A percentile compares a stretch with the other conserved stretches of the same genome.
phyloP scores from a whole-genome alignment of 2,888 invertebrate genomes.

The Hyles lineata region DNA sequence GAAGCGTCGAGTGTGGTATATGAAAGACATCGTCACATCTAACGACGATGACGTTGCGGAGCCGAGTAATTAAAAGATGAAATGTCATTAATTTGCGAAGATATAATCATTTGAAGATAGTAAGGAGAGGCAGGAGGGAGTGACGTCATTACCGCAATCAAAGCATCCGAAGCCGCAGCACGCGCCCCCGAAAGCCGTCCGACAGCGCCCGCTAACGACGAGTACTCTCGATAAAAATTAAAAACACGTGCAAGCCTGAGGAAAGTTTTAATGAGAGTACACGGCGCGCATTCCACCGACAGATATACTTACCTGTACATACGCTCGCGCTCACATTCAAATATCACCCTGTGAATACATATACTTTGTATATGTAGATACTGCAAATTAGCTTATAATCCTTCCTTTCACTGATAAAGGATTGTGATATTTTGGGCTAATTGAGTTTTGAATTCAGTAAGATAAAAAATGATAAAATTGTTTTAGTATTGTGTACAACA shows the following conservation, averaged over 20 bases:
- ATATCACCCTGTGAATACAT: not conserved
- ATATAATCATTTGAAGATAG: constrained; percentile 79
- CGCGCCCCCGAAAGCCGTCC: constrained; percentile 51
- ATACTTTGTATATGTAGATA: constrained; percentile 1
- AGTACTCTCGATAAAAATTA: constrained; percentile 85
- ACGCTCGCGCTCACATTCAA: constrained; percentile 27
- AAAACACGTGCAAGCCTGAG: constrained; percentile 85
- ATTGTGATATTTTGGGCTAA: too few species aligned
- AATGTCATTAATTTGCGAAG: constrained; percentile 71
- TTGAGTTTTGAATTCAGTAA: too few species aligned
- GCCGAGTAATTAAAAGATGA: constrained; percentile 55
- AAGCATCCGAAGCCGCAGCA: constrained; percentile 74
- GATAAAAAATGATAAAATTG: too few species aligned
- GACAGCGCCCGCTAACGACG: constrained; percentile 69
- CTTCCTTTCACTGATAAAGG: too few species aligned
- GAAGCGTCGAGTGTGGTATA: constrained; percentile 5
- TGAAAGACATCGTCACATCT: constrained; percentile 16
- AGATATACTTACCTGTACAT: constrained; percentile 48
- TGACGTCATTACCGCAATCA: constrained; percentile 85
- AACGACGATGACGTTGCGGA: constrained; percentile 16
- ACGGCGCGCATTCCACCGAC: constrained; percentile 65
- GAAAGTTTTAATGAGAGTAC: constrained; percentile 85
- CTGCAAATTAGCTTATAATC: not conserved
- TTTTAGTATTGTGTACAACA: too few species aligned
- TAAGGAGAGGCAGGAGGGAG: constrained; percentile 68